Conservation (phyloP, 2,797 vertebrate species). For the Coluber constrictor region DNA sequence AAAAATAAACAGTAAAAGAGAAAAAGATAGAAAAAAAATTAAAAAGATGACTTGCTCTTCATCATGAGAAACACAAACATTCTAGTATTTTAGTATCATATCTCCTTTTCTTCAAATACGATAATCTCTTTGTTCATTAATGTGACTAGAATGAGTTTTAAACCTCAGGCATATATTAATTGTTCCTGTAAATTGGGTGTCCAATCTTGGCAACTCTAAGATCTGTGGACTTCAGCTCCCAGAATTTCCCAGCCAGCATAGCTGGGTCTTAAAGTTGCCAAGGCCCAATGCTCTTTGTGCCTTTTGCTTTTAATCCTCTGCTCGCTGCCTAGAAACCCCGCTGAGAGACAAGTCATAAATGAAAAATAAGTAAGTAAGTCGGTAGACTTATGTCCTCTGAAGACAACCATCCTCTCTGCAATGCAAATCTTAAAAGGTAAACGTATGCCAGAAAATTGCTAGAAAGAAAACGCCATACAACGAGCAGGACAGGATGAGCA, state of each 20-base stretch:
- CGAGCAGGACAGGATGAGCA: neutral
- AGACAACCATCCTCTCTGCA: neutral
- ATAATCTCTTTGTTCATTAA: neutral
- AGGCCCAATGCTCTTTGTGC: rapidly evolving
- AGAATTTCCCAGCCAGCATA: neutral
- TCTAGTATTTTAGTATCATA: neutral
- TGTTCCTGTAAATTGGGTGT: neutral
- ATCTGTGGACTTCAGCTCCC: neutral
- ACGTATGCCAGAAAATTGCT: neutral
- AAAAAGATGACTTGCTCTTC: neutral
- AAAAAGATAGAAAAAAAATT: neutral
- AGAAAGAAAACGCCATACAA: neutral
- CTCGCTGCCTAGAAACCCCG: neutral
- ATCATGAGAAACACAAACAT: neutral
- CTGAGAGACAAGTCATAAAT: neutral
- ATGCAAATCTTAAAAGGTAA: neutral
- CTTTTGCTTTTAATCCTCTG: neutral
- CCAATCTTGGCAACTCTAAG: neutral
- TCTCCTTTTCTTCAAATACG: neutral
- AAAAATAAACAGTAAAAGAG: neutral
- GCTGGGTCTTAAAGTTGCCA: neutral
- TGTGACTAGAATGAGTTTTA: neutral
- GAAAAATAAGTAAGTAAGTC: neutral
- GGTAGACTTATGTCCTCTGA: neutral
- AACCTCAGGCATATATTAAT: neutral